Evolutionary conservation across 2,113 vertebrate species (phyloP).

Genomic region (Microcebus jonahi): DNA sequence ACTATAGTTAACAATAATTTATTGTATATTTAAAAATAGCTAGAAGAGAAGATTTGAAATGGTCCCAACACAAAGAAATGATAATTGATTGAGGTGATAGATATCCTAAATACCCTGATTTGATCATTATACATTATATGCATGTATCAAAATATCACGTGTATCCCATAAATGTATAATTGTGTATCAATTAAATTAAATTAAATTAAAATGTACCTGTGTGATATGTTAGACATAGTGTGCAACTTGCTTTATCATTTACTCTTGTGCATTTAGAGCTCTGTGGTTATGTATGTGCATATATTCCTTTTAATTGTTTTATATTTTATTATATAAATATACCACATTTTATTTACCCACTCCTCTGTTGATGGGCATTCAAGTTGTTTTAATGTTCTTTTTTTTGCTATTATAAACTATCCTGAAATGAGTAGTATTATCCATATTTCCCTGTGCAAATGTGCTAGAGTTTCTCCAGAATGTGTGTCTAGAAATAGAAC

Average conservation of each 20-base stretch:
- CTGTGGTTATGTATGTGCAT: neutral
- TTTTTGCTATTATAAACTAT: neutral
- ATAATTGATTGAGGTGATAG: too few species aligned
- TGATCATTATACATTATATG: too few species aligned
- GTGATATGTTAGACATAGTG: neutral
- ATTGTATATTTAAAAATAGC: too few species aligned
- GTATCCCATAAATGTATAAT: too few species aligned
- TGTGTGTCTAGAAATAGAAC: neutral
- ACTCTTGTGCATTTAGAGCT: neutral
- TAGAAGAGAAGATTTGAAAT: too few species aligned
- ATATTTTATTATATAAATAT: neutral
- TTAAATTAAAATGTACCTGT: neutral
- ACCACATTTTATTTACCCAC: neutral
- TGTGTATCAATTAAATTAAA: too few species aligned
- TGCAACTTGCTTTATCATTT: neutral
- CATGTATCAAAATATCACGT: too few species aligned
- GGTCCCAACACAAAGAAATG: too few species aligned
- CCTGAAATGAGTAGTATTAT: neutral
- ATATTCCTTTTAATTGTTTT: neutral
- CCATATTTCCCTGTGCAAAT: neutral
- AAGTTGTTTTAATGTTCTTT: neutral
- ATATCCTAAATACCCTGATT: too few species aligned
- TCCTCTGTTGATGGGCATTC: neutral
- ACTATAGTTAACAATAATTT: too few species aligned
- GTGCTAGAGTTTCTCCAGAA: neutral